phyloP scores from a whole-genome alignment of 1,140 invertebrate genomes.

The Melitaea cinxia region DNA sequence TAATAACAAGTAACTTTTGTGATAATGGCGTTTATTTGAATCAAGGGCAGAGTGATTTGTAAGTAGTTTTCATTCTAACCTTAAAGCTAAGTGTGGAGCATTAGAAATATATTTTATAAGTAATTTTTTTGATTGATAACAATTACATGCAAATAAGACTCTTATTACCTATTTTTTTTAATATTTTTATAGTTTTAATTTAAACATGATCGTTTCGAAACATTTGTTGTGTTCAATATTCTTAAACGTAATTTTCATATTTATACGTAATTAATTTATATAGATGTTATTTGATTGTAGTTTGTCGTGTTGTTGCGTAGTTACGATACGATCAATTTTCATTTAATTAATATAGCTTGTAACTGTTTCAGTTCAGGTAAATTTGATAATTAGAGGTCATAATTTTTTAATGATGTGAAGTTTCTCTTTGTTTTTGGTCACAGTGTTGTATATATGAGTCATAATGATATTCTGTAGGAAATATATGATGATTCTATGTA shows the following conservation, averaged over 20 bases:
- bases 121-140: neutral
- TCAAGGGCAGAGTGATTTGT: neutral
- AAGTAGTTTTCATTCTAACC: neutral
- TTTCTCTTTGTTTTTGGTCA: too few species aligned
- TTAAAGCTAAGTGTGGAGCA: neutral
- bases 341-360: too few species aligned
- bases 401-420: too few species aligned
- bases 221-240: neutral
- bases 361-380: too few species aligned
- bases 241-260: neutral
- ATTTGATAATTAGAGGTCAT: too few species aligned
- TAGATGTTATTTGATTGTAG: too few species aligned
- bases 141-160: neutral
- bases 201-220: too few species aligned
- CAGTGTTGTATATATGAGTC: too few species aligned
- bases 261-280: neutral
- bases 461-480: too few species aligned
- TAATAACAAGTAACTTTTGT: neutral
- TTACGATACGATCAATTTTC: too few species aligned
- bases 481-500: too few species aligned
- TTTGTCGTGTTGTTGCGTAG: too few species aligned
- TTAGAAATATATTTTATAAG: neutral
- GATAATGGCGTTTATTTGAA: neutral
- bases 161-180: neutral
- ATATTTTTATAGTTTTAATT: neutral